A percentile compares a stretch with the other conserved stretches of the same genome.
phyloP scores from a whole-genome alignment of 2,113 vertebrate genomes.

The Mus spicilegus region DNA sequence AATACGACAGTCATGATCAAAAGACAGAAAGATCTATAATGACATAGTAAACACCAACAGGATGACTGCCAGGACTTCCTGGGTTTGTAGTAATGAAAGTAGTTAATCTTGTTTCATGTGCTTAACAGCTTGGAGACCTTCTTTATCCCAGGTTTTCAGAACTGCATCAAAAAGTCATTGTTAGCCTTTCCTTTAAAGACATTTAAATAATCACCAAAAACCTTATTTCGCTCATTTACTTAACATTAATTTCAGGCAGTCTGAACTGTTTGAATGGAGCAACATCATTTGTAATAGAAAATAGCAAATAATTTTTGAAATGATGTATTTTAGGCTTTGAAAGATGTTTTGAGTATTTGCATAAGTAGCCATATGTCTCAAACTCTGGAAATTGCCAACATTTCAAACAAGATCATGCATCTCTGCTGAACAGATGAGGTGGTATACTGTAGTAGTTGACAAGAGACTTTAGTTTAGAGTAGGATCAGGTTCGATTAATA shows the following conservation, averaged over 20 bases:
- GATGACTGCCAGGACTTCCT: not conserved
- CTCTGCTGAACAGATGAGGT: not conserved
- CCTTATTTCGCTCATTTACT: slow-evolving; percentile 46
- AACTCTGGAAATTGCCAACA: not conserved
- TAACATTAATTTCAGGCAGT: slow-evolving; percentile 9
- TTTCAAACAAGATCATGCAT: slow-evolving; percentile 52
- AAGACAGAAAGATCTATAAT: slow-evolving; percentile 28
- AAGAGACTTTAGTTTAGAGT: not conserved
- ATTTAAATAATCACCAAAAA: slow-evolving; percentile 24
- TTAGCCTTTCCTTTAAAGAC: slow-evolving; percentile 25
- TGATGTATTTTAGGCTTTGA: slow-evolving; percentile 50
- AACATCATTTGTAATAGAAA: slow-evolving; percentile 50
- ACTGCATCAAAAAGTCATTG: not conserved
- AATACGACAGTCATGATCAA: not conserved
- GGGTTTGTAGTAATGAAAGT: slow-evolving; percentile 20
- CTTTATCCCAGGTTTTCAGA: slow-evolving; percentile 49
- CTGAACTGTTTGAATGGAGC: not conserved
- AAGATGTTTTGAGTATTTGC: slow-evolving; percentile 60
- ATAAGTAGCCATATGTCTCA: slow-evolving; percentile 49
- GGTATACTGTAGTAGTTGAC: not conserved
- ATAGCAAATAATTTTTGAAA: slow-evolving; percentile 53
- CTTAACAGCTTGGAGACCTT: not conserved
- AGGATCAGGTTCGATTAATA: not conserved
- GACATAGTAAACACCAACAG: not conserved
- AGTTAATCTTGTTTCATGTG: not conserved